Base-by-base conservation (phyloP, 1,140 invertebrate genomes). In the Hypsibius dujardini region DNA sequence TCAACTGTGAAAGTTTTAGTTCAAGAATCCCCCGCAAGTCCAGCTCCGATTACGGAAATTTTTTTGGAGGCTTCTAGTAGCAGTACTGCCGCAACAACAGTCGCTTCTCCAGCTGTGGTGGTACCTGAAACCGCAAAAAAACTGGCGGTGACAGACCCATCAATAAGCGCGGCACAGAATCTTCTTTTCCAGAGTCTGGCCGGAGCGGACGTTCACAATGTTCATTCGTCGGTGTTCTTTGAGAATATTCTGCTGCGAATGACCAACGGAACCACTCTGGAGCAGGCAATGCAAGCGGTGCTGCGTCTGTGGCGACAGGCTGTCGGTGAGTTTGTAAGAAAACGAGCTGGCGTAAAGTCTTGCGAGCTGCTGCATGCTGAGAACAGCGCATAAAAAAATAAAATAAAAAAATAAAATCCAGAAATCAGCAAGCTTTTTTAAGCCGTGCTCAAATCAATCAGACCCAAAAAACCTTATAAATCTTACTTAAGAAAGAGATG, bases 241-340 rank as follows among this genome's bases (percentile, higher is more conserved):
- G 62, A 67, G 42, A 67, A 67, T 42, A 67, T 67, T 42, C 12
- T 67, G 62, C 45, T 67, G 7, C 12, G 45, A 67, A 12, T 67
- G 62, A 42, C 62, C 62, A 67, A 42, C 42, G 42, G 3, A 7
- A 67, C 62, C 12, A 67, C 12, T 12, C 3, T 67, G 7, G 12
- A 3, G 62, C 12, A 67, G 45, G 42, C 42, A 7, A 67, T 67
- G 62, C 12, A 67, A 12, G 62, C 12, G 3, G 3, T 67, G 7
- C 62, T 12, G 12, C 12, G 12, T 7, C 3, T 42, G 12, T 67
- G 62, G 62, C 12, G 12, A 3, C 12, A 67, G 3, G 62, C 62
- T 45, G 7, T 67, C 62, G 62, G 62, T 67, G 45, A 7, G 62
- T 67, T 42, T 67, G 42, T 56, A 56, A 28, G 28, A 28, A 28